Evolutionary conservation across 2,113 vertebrate genomes (phyloP), one percentile per base, ranked within the genome.

Genomic region (Dinomys branickii): DNA sequence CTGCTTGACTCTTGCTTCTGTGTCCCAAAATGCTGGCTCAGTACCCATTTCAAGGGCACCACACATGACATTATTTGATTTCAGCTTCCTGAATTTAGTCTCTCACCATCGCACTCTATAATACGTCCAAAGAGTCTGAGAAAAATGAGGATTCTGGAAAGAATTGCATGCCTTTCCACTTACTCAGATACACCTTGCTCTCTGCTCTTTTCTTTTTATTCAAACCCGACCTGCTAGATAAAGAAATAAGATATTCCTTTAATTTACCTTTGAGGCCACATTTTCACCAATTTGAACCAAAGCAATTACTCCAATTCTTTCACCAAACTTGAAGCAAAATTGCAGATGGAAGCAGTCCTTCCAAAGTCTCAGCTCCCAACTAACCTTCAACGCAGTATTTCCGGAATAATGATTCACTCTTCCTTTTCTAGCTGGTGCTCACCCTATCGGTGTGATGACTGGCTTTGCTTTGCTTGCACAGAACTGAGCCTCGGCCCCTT

Each of bases 211-310:
- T 33, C 20, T 94, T 89, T 96, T 38, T 81, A n/a, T 77, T 81
- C 59, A 75, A 59, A 50, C 8, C 30, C 54, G 89, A 35, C 4
- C 3, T 58, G 24, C 16, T 80, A 81, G 24, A 52, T 44, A 92
- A 85, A 44, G 59, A 89, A 86, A 67, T 92, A 17, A 83, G 14
- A 67, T 78, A 54, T 85, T 38, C 80, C 63, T 93, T 8, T 67
- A 41, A 59, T 61, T 94, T 52, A 50, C 50, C 12, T 52, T 92
- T 12, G 38, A 28, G 19, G 16, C 10, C 11, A 86, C 20, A 41
- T 92, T 90, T 96, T 96, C 30, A 90, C 5, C 90, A 59, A 91
- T 90, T 69, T 54, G 30, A 63, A 75, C 41, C 20, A 77, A 85
- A 90, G 35, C 44, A 94, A 90, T 94, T 41, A 63, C 19, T 88